Conservation (phyloP, 2,797 vertebrate species). For the Hyperoplus lanceolatus region DNA sequence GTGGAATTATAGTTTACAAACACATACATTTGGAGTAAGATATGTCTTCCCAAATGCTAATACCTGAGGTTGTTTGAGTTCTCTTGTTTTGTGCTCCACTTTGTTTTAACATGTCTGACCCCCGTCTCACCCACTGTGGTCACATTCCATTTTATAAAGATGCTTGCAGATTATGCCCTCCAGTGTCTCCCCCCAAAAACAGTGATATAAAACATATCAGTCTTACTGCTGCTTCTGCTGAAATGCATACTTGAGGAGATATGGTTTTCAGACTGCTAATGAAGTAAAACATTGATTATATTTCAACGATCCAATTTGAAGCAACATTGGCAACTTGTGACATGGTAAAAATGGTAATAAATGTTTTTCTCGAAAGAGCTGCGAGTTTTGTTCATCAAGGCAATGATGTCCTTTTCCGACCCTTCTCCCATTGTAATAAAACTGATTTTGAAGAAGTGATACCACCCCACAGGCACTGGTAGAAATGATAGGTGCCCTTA, state of each 20-base stretch:
- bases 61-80: slow-evolving; percentile 53
- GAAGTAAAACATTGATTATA: not conserved
- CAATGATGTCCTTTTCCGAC: slow-evolving; percentile 44
- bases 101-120: slow-evolving; percentile 40
- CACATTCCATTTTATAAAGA: not conserved
- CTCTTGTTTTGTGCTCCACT: slow-evolving; percentile 38
- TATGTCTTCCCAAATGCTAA: slow-evolving; percentile 60
- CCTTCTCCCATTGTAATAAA: slow-evolving; percentile 44
- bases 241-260: not conserved
- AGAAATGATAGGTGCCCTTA: slow-evolving; percentile 65
- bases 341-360: not conserved
- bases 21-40: slow-evolving; percentile 62
- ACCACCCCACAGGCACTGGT: slow-evolving; percentile 53
- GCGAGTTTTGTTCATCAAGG: slow-evolving; percentile 3
- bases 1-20: slow-evolving; percentile 54
- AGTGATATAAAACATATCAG: not conserved
- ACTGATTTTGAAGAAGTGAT: slow-evolving; percentile 58
- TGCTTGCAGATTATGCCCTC: slow-evolving; percentile 22
- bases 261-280: not conserved
- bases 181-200: slow-evolving; percentile 7
- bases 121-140: slow-evolving; percentile 6
- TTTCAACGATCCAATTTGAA: not conserved
- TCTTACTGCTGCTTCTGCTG: not conserved
- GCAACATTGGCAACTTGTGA: not conserved
- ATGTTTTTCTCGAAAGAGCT: slow-evolving; percentile 8